These are phyloP conservation scores for Mixornis gularis DNA, from an alignment of 2,113 vertebrate species.

Conservation along the genomic window DNA sequence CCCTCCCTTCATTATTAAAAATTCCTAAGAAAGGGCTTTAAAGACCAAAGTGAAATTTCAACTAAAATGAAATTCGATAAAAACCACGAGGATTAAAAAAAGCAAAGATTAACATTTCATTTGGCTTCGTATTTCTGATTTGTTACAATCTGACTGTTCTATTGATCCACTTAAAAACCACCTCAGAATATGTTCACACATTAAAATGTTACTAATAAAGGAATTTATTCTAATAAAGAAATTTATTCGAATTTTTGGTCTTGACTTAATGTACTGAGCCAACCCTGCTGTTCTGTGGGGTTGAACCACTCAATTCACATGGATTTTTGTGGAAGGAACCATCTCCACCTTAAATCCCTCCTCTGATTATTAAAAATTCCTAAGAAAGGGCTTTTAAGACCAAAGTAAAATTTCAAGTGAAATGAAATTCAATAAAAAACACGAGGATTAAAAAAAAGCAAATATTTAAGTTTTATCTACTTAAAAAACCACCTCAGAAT, in stretches of 20 bases:
- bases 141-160: background rate
- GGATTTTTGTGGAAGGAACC: background rate
- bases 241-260: background rate
- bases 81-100: background rate
- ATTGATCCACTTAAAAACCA: background rate
- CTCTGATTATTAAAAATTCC: background rate
- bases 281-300: background rate
- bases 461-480: background rate
- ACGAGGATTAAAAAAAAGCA: background rate
- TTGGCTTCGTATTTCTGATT: background rate
- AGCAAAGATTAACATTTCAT: accelerated
- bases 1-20: background rate
- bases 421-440: too few species aligned
- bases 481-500: background rate
- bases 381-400: background rate
- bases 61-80: background rate
- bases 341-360: background rate
- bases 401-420: too few species aligned
- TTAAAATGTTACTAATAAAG: background rate
- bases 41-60: background rate
- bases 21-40: background rate
- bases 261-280: background rate
- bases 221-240: background rate
- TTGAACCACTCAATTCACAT: background rate
- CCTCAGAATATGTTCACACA: background rate